Base-by-base conservation (phyloP, 2,888 invertebrate genomes). In the Lacanobia wlatinum region DNA sequence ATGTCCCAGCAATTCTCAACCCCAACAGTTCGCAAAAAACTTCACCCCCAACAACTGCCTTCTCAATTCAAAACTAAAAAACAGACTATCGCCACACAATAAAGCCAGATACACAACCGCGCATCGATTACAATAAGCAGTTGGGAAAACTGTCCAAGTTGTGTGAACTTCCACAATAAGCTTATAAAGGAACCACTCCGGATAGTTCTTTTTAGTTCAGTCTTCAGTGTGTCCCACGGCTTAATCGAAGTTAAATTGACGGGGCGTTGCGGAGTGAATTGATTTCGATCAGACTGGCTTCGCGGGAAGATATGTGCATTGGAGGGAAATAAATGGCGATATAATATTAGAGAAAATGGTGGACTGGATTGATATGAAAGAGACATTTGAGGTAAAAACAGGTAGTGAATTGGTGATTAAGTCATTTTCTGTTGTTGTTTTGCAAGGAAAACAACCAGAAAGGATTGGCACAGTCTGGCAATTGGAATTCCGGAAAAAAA, bases 221-320 rank as follows among this genome's bases (percentile, higher is more conserved):
- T 86, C 85, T 87, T 88, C 85, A 76, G 75, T 86, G 75, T 87
- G 88, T 86, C 87, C 84, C 84, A 78, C 67, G 82, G 87, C 89
- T 89, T 92, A 92, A 92, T 92, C 91, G 91, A 89, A 91, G 89
- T 91, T 91, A 90, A 92, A 93, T 92, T 90, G 92, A 87, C 81
- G 84, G 83, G 88, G 89, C 84, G 88, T 86, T 69, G 65, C 78
- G 68, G 71, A 73, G 78, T 83, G 87, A 90, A 90, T 90, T 89
- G 89, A 90, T 90, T 90, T 80, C 83, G 78, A 87, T 84, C 68
- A 48, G 66, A 79, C 74, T 60, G 73, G 64, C 60, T 72, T 18
- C 48, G 63, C 55, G 70, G 34, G 46, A 58, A 70, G 40, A 71
- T 56, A 59, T 70, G 71, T 77, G 80, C 63, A 78, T 60, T 76